These are phyloP conservation scores for Teleiodes luculella DNA, from an alignment of 2,888 invertebrate species.

Conservation along the genomic window DNA sequence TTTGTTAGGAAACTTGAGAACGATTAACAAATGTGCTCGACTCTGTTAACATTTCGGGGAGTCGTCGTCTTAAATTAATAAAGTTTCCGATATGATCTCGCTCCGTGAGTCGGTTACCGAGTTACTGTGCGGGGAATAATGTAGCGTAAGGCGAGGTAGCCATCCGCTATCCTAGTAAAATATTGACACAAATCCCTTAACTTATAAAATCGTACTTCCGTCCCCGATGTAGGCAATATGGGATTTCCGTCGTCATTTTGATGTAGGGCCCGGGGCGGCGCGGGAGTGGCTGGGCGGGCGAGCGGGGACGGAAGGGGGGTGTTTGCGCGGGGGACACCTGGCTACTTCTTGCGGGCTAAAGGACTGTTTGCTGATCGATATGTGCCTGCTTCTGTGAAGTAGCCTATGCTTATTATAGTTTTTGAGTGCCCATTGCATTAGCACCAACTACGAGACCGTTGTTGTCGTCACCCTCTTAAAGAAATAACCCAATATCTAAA, in stretches of 20 bases:
- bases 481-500: background rate
- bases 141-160: conserved; percentile 38
- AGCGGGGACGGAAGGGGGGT: conserved; percentile 30
- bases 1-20: conserved; percentile 41
- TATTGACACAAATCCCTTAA: conserved; percentile 79
- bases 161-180: conserved; percentile 73
- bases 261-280: conserved; percentile 61
- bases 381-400: conserved; percentile 35
- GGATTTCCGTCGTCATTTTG: conserved; percentile 75
- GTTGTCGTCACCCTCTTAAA: background rate
- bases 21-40: conserved; percentile 55
- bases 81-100: conserved; percentile 40
- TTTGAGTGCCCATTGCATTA: background rate
- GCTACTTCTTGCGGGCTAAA: conserved; percentile 46
- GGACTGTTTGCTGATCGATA: conserved; percentile 65
- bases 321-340: conserved; percentile 72
- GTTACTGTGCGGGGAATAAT: conserved; percentile 27
- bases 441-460: background rate
- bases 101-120: conserved; percentile 19
- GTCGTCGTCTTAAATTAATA: conserved; percentile 54
- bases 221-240: conserved; percentile 73
- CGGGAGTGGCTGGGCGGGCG: conserved; percentile 26
- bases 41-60: conserved; percentile 37
- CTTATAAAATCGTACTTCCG: conserved; percentile 77
- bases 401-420: conserved; percentile 24